phyloP scores from a whole-genome alignment of 2,113 vertebrate species.

The Psittacara wagleri region DNA sequence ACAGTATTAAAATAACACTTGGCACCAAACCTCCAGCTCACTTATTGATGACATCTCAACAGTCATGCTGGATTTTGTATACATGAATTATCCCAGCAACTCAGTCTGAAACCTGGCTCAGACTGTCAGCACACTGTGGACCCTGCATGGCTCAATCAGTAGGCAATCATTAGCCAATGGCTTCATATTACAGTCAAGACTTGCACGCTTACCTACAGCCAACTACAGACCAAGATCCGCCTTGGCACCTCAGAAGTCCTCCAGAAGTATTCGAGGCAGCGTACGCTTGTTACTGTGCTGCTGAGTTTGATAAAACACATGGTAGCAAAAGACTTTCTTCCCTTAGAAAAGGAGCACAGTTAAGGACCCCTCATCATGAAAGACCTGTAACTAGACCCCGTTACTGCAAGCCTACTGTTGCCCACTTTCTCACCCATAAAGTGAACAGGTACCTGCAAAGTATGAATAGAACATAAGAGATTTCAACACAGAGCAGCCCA shows the following conservation, averaged over 20 bases:
- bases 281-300: fast-evolving
- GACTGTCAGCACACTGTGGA: neutral
- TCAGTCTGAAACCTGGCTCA: neutral
- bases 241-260: too few relatives aligned
- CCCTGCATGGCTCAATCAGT: fast-evolving
- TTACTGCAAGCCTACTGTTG: neutral
- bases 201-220: neutral
- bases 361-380: neutral
- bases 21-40: neutral
- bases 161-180: neutral
- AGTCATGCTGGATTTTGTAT: neutral
- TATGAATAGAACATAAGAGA: neutral
- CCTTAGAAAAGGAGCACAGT: neutral
- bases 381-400: neutral
- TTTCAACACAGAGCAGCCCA: neutral
- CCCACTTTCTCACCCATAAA: neutral
- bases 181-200: neutral
- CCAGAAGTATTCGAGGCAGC: neutral
- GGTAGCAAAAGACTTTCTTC: neutral
- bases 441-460: neutral
- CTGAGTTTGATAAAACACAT: too few relatives aligned
- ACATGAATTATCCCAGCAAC: too few relatives aligned
- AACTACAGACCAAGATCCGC: neutral
- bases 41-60: fast-evolving
- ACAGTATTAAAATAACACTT: neutral